These are phyloP conservation scores for Idris sp. DNA, from an alignment of 1,140 invertebrate species.

Conservation along the genomic window DNA sequence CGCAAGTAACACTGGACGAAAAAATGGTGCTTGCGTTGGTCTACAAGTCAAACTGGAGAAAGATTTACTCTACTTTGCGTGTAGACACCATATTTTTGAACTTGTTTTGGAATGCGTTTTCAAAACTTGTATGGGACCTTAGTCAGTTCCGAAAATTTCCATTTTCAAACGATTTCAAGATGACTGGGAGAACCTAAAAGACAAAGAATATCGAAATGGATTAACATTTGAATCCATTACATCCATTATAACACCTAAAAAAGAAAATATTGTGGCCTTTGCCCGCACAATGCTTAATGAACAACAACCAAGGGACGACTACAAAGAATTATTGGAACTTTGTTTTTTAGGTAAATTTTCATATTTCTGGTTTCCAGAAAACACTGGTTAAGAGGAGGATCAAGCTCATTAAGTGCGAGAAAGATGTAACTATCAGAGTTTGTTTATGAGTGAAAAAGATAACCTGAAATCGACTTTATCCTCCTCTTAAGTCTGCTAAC, in stretches of 20 bases:
- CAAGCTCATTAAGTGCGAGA: slow-evolving; percentile 5
- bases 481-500: too few relatives aligned
- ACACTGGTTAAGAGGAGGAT: too few relatives aligned
- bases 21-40: slow-evolving; percentile 61
- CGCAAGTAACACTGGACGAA: slow-evolving; percentile 44
- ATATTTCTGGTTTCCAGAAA: too few relatives aligned
- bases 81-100: slow-evolving; percentile 67
- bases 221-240: slow-evolving; percentile 8
- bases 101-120: slow-evolving; percentile 45
- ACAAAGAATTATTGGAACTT: slow-evolving; percentile 43
- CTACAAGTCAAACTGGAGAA: slow-evolving; percentile 62
- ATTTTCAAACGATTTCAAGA: slow-evolving; percentile 65
- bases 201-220: slow-evolving; percentile 20
- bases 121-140: slow-evolving; percentile 24
- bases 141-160: slow-evolving; percentile 60
- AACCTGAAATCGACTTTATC: too few relatives aligned
- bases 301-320: slow-evolving; percentile 51
- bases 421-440: slow-evolving; percentile 9
- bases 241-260: slow-evolving; percentile 10
- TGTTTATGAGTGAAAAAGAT: too few relatives aligned
- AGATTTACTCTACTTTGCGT: slow-evolving; percentile 64
- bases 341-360: slow-evolving; percentile 32
- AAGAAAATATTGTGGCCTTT: slow-evolving; percentile 8
- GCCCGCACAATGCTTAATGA: slow-evolving; percentile 4
- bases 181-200: slow-evolving; percentile 35